Evolutionary conservation across 1,140 invertebrate genomes (phyloP).

Genomic region (Leptinotarsa defecta): DNA sequence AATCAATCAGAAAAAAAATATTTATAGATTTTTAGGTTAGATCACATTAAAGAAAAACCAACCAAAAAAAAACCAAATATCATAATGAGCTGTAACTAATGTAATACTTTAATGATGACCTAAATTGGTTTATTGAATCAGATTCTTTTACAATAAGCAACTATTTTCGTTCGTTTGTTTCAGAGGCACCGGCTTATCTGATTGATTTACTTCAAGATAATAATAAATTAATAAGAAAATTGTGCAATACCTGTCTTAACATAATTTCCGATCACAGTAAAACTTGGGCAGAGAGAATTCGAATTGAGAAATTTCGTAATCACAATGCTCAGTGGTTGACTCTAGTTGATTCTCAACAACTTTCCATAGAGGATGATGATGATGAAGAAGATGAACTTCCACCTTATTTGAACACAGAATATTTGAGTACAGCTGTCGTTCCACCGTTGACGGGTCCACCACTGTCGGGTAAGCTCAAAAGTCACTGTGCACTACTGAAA

Average conservation of each 20-base stretch:
- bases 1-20: too few relatives aligned
- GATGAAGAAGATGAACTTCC: slow-evolving; percentile 70
- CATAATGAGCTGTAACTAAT: too few relatives aligned
- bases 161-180: neutral
- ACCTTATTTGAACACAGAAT: slow-evolving; percentile 72
- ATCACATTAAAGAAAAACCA: too few relatives aligned
- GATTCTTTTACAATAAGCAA: too few relatives aligned
- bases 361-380: slow-evolving; percentile 64
- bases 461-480: neutral
- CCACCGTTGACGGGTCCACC: slow-evolving; percentile 64
- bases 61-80: too few relatives aligned
- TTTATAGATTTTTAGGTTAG: too few relatives aligned
- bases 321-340: slow-evolving; percentile 98
- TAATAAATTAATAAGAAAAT: slow-evolving; percentile 88
- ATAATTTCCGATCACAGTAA: slow-evolving; percentile 88
- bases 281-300: slow-evolving; percentile 90
- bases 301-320: slow-evolving; percentile 92
- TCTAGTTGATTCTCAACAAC: slow-evolving; percentile 73
- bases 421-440: slow-evolving; percentile 71
- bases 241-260: slow-evolving; percentile 90
- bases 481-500: neutral
- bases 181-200: slow-evolving; percentile 90
- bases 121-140: too few relatives aligned
- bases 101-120: too few relatives aligned
- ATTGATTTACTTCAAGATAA: slow-evolving; percentile 98